Conservation (phyloP, 2,888 invertebrate genomes). For the Esperia sulphurella region DNA sequence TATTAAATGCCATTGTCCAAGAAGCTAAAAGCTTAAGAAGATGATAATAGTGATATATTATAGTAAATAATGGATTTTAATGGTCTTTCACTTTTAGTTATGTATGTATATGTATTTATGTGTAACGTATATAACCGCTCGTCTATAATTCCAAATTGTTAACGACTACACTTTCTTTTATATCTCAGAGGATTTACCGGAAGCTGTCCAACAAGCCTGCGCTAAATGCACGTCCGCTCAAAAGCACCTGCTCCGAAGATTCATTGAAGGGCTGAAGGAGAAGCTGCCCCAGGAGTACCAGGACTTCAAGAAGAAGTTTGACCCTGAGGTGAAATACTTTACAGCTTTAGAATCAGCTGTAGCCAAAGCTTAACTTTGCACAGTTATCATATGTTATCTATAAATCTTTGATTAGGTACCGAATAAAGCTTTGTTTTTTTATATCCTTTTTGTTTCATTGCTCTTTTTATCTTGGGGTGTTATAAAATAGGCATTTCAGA, state of each 20-base stretch:
- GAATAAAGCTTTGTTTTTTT: background rate
- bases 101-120: too few relatives aligned
- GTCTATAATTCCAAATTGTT: too few relatives aligned
- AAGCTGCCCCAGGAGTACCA: slow-evolving; percentile 68
- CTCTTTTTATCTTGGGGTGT: too few relatives aligned
- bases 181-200: slow-evolving; percentile 80
- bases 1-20: too few relatives aligned
- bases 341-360: slow-evolving; percentile 62
- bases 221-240: slow-evolving; percentile 82
- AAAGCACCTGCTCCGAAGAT: slow-evolving; percentile 79
- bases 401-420: background rate
- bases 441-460: too few relatives aligned
- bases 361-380: slow-evolving; percentile 20
- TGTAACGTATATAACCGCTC: too few relatives aligned
- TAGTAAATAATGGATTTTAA: too few relatives aligned
- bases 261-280: slow-evolving; percentile 71
- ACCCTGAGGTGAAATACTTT: slow-evolving; percentile 79
- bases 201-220: slow-evolving; percentile 81
- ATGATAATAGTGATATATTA: too few relatives aligned
- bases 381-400: background rate
- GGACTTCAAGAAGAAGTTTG: slow-evolving; percentile 74
- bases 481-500: too few relatives aligned
- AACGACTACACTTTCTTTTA: background rate
- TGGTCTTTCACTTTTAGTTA: too few relatives aligned
- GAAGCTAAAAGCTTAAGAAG: too few relatives aligned